Evolutionary conservation across 2,113 vertebrate species (phyloP).

Genomic region (Rhinoptilus africanus): DNA sequence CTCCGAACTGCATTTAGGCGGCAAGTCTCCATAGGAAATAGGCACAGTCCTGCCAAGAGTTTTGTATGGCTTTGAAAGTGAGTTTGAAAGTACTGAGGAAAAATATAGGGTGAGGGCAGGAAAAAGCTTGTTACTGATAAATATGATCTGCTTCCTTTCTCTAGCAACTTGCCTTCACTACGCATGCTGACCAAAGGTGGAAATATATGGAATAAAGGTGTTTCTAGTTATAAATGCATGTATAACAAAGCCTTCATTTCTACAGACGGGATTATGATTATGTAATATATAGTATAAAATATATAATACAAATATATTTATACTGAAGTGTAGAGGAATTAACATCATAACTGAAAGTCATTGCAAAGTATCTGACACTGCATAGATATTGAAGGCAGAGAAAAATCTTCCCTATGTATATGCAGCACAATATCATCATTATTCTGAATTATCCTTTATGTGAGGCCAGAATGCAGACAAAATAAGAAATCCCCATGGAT

Average conservation of each 20-base stretch:
- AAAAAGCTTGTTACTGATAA: neutral
- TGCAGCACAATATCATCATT: neutral
- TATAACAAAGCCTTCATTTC: neutral
- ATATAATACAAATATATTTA: neutral
- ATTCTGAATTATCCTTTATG: neutral
- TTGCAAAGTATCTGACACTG: neutral
- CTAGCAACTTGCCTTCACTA: neutral
- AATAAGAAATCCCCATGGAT: neutral
- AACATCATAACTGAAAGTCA: neutral
- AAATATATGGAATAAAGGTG: neutral
- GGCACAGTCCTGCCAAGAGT: neutral
- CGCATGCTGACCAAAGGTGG: neutral
- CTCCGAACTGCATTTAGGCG: neutral
- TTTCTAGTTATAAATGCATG: neutral
- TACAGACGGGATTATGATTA: neutral
- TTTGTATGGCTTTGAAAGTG: neutral
- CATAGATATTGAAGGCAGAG: neutral
- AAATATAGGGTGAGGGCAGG: accelerated
- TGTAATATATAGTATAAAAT: neutral
- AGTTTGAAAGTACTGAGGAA: neutral
- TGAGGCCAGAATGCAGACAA: neutral
- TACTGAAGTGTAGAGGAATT: neutral
- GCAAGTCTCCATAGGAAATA: neutral
- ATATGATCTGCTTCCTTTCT: neutral
- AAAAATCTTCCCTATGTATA: neutral